Base-by-base conservation (phyloP, 2,113 vertebrate species). In the Synodontis membranacea region DNA sequence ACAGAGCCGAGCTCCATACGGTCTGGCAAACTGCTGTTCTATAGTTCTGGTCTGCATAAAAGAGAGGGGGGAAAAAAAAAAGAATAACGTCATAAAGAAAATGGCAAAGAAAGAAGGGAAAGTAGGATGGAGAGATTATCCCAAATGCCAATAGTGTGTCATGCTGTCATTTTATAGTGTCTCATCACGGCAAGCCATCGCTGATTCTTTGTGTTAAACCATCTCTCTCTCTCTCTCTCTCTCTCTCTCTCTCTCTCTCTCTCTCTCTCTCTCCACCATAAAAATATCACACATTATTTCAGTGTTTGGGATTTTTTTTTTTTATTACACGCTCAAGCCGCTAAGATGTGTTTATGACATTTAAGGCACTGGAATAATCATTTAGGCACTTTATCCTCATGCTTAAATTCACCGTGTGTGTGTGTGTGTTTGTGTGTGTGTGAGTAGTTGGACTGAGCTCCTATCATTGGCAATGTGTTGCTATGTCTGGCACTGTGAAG, bases 401-500 rank as follows among this genome's bases (percentile, higher is more conserved):
- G 68, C 34, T 86, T 80, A 70, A 70, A 80, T 66, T 82, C 56
- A 66, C 1, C 19, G 28, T 78, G 21, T 87, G 86, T 64, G 72
- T 72, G 34, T 82, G 83, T 80, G 84, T 86, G 83, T 84, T 70
- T 68, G 78, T 80, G 52, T 82, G 84, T 75, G 87, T 78, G 72
- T 83, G 54, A 44, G 66, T 84, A 39, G 86, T 76, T 87, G 86
- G 88, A 89, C 87, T 76, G 84, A 83, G 90, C 88, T 89, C 88
- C 88, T 80, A 81, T 92, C 70, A 84, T 92, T 94, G 94, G 94
- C 93, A 93, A 88, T 88, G 90, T 91, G 89, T 91, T 89, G 87
- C 84, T 91, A 90, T 91, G 92, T 92, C 94, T 95, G 94, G 95
- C 93, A 92, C 86, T 76, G 83, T 90, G 91, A 93, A 90, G 74